Evolutionary conservation across 2,888 invertebrate genomes (phyloP).

Genomic region (Phytoseiulus persimilis): DNA sequence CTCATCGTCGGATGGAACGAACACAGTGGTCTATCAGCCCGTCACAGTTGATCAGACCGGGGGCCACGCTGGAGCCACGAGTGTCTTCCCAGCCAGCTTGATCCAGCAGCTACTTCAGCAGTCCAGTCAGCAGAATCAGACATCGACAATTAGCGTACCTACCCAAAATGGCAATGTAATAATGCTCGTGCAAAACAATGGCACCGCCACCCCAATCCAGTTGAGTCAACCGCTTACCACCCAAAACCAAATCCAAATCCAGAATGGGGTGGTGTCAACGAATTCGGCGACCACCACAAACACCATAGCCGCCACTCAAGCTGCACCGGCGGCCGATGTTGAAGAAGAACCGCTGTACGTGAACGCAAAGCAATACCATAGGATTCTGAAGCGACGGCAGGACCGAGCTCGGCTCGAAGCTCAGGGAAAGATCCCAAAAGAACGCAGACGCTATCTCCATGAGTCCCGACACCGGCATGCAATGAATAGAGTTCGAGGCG

Average conservation of each 20-base stretch:
- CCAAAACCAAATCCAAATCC: not conserved
- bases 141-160: not conserved
- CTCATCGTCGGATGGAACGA: conserved; percentile 49
- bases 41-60: conserved; percentile 55
- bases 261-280: not conserved
- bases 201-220: not conserved
- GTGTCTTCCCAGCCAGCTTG: conserved; percentile 21
- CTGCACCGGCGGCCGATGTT: conserved; percentile 57
- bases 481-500: conserved; percentile 91
- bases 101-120: conserved; percentile 32
- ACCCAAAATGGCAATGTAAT: conserved; percentile 6
- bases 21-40: conserved; percentile 77
- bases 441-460: conserved; percentile 93
- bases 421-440: conserved; percentile 89
- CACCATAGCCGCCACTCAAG: not conserved
- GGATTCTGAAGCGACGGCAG: conserved; percentile 85
- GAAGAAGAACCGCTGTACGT: conserved; percentile 96
- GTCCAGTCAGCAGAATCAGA: not conserved
- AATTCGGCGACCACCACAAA: not conserved
- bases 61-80: conserved; percentile 14
- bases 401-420: conserved; percentile 91
- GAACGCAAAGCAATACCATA: conserved; percentile 93
- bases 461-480: conserved; percentile 94
- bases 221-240: not conserved
- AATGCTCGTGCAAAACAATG: conserved; percentile 46